These are phyloP conservation scores for Lytechinus pictus DNA, from an alignment of 35 echinoderm and acorn worm genomes.

Conservation along the genomic window DNA sequence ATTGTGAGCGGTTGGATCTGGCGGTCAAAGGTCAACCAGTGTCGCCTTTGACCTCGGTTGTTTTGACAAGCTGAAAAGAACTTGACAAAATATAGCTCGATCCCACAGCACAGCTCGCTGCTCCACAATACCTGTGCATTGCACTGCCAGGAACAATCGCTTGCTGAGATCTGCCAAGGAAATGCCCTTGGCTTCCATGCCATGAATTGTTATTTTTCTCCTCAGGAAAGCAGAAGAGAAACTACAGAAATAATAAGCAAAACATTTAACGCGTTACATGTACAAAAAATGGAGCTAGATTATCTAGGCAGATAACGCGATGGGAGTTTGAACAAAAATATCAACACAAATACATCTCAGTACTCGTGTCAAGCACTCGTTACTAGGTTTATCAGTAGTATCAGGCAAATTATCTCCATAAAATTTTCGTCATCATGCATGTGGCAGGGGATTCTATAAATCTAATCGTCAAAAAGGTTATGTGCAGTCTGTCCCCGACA, in stretches of 20 bases:
- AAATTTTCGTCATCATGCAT: background rate
- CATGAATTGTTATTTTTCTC: slow-evolving; percentile 36
- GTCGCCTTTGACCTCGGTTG: background rate
- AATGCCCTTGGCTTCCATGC: slow-evolving; percentile 32
- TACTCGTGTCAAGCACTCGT: background rate
- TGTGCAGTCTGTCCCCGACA: background rate
- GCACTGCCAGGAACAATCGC: background rate
- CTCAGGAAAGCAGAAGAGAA: background rate
- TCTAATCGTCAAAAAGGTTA: background rate
- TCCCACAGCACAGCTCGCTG: slow-evolving; percentile 8
- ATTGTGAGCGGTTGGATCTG: slow-evolving; percentile 41
- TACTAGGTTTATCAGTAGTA: slow-evolving; percentile 7
- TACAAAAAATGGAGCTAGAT: background rate
- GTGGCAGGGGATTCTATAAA: background rate
- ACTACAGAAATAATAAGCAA: background rate
- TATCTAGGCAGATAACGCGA: background rate
- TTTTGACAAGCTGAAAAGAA: slow-evolving; percentile 13
- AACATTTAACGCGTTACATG: background rate
- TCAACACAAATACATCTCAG: background rate
- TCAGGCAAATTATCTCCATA: background rate
- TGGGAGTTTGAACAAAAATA: background rate
- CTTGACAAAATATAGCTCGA: slow-evolving; percentile 2
- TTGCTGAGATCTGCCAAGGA: slow-evolving; percentile 15
- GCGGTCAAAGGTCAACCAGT: slow-evolving; percentile 24
- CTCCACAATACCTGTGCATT: background rate